Percentiles rank a stretch among this genome's conserved stretches.
Evolutionary conservation across 2,113 vertebrate species (phyloP).

Genomic region (Callopanchax toddi): DNA sequence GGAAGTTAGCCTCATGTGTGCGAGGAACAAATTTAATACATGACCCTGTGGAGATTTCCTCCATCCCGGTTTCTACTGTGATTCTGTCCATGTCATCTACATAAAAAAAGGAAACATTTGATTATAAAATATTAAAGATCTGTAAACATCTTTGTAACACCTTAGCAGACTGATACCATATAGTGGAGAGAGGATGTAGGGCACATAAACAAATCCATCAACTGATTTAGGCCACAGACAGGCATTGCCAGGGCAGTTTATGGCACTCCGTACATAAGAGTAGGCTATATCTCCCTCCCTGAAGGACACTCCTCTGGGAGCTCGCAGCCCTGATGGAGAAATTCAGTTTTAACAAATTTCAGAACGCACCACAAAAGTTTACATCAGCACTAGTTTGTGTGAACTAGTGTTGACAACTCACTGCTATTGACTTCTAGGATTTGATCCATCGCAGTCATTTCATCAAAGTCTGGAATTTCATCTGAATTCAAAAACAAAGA

Average conservation of each 20-base stretch:
- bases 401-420: too few relatives aligned
- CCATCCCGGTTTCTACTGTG: slow-evolving; percentile 81
- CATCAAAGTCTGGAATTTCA: slow-evolving; percentile 54
- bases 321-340: slow-evolving; percentile 49
- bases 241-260: slow-evolving; percentile 65
- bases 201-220: slow-evolving; percentile 77
- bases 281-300: slow-evolving; percentile 72
- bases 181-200: slow-evolving; percentile 68
- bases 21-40: slow-evolving; percentile 81
- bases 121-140: not conserved
- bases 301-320: slow-evolving; percentile 58
- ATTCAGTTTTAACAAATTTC: not conserved
- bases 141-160: not conserved
- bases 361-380: not conserved
- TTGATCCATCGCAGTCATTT: slow-evolving; percentile 79
- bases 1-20: slow-evolving; percentile 76
- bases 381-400: not conserved
- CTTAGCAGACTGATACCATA: slow-evolving; percentile 61
- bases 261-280: slow-evolving; percentile 65
- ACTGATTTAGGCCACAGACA: slow-evolving; percentile 78
- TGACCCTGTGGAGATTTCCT: slow-evolving; percentile 75
- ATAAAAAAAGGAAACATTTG: not conserved
- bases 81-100: slow-evolving; percentile 83
- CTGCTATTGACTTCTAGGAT: slow-evolving; percentile 75
- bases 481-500: slow-evolving; percentile 33